Base-by-base conservation (phyloP, 2,797 vertebrate species). In the Enteromius viviparus region DNA sequence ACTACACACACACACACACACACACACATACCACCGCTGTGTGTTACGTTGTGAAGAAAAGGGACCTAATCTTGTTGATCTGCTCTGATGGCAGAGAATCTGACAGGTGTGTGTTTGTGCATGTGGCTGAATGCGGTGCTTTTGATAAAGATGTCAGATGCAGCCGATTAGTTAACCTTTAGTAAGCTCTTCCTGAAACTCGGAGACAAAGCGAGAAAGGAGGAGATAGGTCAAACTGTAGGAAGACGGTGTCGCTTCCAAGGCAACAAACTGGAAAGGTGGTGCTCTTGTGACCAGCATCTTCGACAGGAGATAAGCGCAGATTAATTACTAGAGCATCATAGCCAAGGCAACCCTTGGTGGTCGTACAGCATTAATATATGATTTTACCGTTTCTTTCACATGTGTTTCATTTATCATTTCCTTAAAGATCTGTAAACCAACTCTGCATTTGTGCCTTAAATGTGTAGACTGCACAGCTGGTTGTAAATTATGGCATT, bases 161-260 rank as follows among this genome's bases (percentile, higher is more conserved):
- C 83, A 91, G 90, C 91, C 92, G 93, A 94, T 94, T 93, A 94
- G 91, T 87, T 71, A 86, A 86, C 87, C 85, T 89, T 91, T 93
- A 89, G 89, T 88, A 88, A 85, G 85, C 85, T 78, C 89, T 91
- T 88, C 87, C 84, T 88, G 89, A 93, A 90, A 92, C 45, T 83
- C 78, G 81, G 42, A 51, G 58, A 82, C 12, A 12, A 65, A 81
- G 10, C 37, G 15, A 37, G n/a, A 72, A 49, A 81, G 26, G 68
- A 42, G 49, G 15, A 70, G 23, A 81, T 45, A 37, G 74, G 70
- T 75, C 29, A 74, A 34, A 70, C 60, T n/a, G 75, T 21, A 23
- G 23, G 65, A 70, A 86, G 76, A 34, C n/a, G 7, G 34, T 34
- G 55, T 76, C 12, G 4, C 49, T 60, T 49, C 21, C 21, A 53